These are phyloP conservation scores for Solenopsis fugax DNA, from an alignment of 1,140 invertebrate species.

Conservation along the genomic window DNA sequence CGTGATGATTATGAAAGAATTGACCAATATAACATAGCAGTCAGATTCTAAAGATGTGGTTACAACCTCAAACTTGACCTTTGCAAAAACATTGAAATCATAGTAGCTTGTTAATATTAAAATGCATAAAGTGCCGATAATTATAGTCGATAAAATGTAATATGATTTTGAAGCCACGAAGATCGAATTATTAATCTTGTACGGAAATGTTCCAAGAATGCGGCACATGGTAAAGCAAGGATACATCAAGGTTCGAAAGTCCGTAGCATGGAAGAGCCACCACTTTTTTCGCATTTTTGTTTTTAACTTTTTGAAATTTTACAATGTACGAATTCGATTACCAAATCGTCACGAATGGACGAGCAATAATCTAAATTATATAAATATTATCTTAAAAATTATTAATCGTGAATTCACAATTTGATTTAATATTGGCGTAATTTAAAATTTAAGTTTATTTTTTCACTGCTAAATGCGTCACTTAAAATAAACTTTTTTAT, in stretches of 20 bases:
- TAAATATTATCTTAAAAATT: neutral
- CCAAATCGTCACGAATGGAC: neutral
- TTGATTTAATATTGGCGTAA: neutral
- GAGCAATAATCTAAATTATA: neutral
- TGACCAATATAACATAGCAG: neutral
- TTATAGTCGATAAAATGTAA: neutral
- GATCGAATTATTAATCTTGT: neutral
- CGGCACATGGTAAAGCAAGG: neutral
- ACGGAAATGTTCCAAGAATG: neutral
- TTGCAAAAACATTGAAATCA: neutral
- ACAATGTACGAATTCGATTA: neutral
- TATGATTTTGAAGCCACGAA: neutral
- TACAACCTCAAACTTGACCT: neutral
- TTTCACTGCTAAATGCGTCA: neutral
- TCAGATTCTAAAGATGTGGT: neutral
- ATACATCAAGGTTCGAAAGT: constrained; percentile 18
- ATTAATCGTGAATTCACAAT: neutral
- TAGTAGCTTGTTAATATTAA: neutral
- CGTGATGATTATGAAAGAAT: neutral
- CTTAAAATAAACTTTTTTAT: neutral
- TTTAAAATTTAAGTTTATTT: neutral
- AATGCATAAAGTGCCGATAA: neutral
- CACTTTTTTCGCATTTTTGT: neutral
- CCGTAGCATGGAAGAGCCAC: neutral
- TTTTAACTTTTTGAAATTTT: neutral